phyloP scores from a whole-genome alignment of 2,888 invertebrate species.

The Endomychus coccineus region DNA sequence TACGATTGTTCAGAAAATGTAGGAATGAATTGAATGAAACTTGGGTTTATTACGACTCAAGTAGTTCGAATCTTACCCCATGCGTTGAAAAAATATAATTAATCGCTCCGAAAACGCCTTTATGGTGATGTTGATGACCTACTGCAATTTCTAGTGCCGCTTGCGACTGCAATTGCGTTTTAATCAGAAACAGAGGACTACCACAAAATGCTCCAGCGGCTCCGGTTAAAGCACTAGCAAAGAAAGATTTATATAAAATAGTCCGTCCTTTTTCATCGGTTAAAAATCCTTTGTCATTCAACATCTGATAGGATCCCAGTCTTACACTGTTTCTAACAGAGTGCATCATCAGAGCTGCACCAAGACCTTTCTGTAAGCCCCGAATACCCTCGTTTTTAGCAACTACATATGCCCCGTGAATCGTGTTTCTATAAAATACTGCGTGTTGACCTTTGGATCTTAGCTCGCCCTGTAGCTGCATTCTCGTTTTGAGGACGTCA shows the following conservation, averaged over 20 bases:
- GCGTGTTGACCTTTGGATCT: slow-evolving; percentile 54
- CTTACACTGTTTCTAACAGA: slow-evolving; percentile 73
- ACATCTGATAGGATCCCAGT: slow-evolving; percentile 34
- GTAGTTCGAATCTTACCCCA: slow-evolving; percentile 40
- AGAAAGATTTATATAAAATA: slow-evolving; percentile 44
- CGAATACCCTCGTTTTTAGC: slow-evolving; percentile 70
- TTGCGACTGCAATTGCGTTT: slow-evolving; percentile 75
- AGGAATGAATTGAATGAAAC: too few species aligned
- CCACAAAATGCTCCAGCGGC: slow-evolving; percentile 58
- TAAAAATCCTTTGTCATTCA: slow-evolving; percentile 36
- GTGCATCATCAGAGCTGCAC: slow-evolving; percentile 81
- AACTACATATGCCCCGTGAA: slow-evolving; percentile 74
- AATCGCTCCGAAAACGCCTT: slow-evolving; percentile 48
- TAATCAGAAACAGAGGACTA: slow-evolving; percentile 72
- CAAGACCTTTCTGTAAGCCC: slow-evolving; percentile 74
- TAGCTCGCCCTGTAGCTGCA: slow-evolving; percentile 65
- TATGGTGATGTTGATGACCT: slow-evolving; percentile 70
- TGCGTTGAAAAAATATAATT: slow-evolving; percentile 45
- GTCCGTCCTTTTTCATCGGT: slow-evolving; percentile 46
- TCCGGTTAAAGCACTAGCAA: slow-evolving; percentile 55
- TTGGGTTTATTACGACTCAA: background rate
- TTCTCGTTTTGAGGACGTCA: slow-evolving; percentile 80
- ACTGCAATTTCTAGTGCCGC: slow-evolving; percentile 69
- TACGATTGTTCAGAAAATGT: too few species aligned
- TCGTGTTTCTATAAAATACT: slow-evolving; percentile 62